Conservation (phyloP, 2,888 invertebrate genomes). For the Drosophila barbarae region DNA sequence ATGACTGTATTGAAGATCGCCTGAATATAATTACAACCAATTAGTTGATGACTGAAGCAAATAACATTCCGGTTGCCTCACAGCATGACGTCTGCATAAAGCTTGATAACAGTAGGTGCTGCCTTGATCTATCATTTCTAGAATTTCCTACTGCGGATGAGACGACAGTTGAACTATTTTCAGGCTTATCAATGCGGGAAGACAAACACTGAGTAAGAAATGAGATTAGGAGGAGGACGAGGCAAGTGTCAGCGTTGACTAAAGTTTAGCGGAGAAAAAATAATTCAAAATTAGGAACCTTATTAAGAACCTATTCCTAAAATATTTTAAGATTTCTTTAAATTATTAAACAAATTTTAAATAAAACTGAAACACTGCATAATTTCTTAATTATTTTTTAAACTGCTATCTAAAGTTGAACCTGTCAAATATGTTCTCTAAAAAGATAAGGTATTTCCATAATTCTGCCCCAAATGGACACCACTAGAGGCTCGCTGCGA, state of each 20-base stretch:
- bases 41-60: constrained; percentile 22
- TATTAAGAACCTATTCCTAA: neutral
- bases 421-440: neutral
- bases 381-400: neutral
- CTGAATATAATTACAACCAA: constrained; percentile 19
- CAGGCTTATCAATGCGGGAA: constrained; percentile 27
- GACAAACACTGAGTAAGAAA: constrained; percentile 6
- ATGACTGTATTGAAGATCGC: constrained; percentile 4
- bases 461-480: constrained; percentile 2
- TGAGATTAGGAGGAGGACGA: constrained; percentile 1
- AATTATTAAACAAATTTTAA: neutral
- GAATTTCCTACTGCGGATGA: constrained; percentile 35
- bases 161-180: constrained; percentile 20
- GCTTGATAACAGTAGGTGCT: constrained; percentile 10
- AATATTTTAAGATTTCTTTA: neutral
- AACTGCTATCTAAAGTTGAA: neutral
- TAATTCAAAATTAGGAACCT: too few relatives aligned
- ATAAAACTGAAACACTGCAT: too few relatives aligned
- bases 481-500: constrained; percentile 2
- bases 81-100: constrained; percentile 28
- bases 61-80: constrained; percentile 21
- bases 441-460: neutral
- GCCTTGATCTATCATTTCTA: constrained; percentile 19
- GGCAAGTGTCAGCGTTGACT: neutral
- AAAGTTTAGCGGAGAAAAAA: neutral